A percentile compares a stretch with the other conserved stretches of the same genome.
Evolutionary conservation across 2,797 vertebrate genomes (phyloP).

Genomic region (Premnoplex brunnescens): DNA sequence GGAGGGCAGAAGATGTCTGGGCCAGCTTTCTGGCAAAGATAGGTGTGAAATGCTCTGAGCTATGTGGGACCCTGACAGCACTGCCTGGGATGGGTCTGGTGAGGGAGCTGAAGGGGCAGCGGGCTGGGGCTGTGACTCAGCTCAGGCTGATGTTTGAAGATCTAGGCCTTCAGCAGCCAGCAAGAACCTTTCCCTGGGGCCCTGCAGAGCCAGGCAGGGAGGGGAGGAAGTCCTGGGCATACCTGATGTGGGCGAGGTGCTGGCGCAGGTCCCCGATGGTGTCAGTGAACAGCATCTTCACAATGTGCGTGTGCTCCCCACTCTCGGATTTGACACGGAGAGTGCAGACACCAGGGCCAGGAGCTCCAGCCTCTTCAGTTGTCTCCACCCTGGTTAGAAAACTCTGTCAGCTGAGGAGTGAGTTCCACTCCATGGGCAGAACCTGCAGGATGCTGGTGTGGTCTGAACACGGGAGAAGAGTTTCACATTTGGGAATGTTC

Average conservation of each 20-base stretch:
- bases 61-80: not conserved
- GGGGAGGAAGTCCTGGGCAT: not conserved
- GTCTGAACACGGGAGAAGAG: fast-evolving
- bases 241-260: conserved; percentile 84
- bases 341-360: conserved; percentile 16
- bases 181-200: not conserved
- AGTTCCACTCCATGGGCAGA: not conserved
- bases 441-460: not conserved
- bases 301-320: conserved; percentile 76
- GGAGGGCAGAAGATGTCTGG: not conserved
- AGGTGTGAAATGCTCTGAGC: not conserved
- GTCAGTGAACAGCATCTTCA: conserved; percentile 83
- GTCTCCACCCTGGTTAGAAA: conserved; percentile 35
- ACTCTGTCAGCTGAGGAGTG: fast-evolving
- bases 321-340: conserved; percentile 89
- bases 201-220: fast-evolving
- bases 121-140: not conserved
- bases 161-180: not conserved
- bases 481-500: not conserved
- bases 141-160: not conserved
- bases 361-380: not conserved
- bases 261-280: conserved; percentile 85
- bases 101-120: not conserved
- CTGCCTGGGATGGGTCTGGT: not conserved
- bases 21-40: not conserved